These are phyloP conservation scores for Capitella teleta DNA, from an alignment of 1,140 invertebrate genomes.

Conservation along the genomic window DNA sequence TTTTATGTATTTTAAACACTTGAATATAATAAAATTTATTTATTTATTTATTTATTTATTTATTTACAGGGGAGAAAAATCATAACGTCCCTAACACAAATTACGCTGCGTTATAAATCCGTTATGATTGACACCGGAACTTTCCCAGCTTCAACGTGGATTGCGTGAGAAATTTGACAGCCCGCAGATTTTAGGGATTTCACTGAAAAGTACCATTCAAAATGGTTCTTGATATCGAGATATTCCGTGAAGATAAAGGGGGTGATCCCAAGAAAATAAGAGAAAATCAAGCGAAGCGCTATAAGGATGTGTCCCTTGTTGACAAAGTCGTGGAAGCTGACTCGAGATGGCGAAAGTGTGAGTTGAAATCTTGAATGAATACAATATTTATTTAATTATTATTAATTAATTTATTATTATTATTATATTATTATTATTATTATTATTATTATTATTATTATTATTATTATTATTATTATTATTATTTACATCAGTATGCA, in stretches of 20 bases:
- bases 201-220: conserved; percentile 15
- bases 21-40: no score
- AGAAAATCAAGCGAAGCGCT: conserved; percentile 84
- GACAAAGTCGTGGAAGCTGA: conserved; percentile 85
- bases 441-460: not conserved
- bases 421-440: not conserved
- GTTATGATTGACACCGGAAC: no score
- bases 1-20: no score
- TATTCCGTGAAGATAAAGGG: conserved; percentile 92
- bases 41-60: no score
- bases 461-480: not conserved
- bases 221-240: conserved; percentile 97
- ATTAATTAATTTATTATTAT: not conserved
- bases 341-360: conserved; percentile 72
- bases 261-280: conserved; percentile 79
- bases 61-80: no score
- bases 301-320: conserved; percentile 83
- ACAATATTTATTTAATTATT: not conserved
- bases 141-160: no score
- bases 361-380: conserved; percentile 12
- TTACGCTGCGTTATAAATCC: no score
- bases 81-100: no score
- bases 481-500: not conserved
- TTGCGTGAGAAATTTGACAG: no score
- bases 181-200: not conserved